Evolutionary conservation across 2,113 vertebrate species (phyloP).

Genomic region (Tauraco erythrolophus): DNA sequence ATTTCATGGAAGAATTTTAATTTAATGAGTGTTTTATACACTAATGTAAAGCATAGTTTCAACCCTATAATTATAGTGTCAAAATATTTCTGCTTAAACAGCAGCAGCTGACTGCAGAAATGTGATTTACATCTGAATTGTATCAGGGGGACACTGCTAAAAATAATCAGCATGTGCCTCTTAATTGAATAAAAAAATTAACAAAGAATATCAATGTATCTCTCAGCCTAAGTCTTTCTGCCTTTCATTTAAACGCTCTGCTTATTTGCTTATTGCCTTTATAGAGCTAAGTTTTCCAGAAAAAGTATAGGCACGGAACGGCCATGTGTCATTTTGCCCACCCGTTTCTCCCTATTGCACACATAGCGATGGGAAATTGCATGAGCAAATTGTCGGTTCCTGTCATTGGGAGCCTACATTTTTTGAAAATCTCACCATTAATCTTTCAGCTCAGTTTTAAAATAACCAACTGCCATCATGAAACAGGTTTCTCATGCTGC

Average conservation of each 20-base stretch:
- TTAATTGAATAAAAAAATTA: slow-evolving; percentile 73
- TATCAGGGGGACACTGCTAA: slow-evolving; percentile 73
- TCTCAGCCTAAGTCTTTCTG: slow-evolving; percentile 13
- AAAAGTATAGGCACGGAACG: neutral
- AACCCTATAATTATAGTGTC: slow-evolving; percentile 93
- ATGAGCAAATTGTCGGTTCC: slow-evolving; percentile 67
- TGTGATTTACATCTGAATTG: slow-evolving; percentile 83
- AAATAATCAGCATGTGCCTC: slow-evolving; percentile 65
- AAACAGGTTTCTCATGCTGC: slow-evolving; percentile 63
- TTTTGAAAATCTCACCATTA: slow-evolving; percentile 65
- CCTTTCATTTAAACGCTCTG: slow-evolving; percentile 16
- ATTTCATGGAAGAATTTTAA: slow-evolving; percentile 97
- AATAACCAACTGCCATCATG: slow-evolving; percentile 63
- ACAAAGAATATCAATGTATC: slow-evolving; percentile 40
- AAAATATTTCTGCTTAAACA: slow-evolving; percentile 90
- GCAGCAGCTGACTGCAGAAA: slow-evolving; percentile 82
- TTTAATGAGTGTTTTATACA: slow-evolving; percentile 93
- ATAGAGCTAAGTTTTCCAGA: slow-evolving; percentile 47
- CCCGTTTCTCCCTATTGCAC: slow-evolving; percentile 35
- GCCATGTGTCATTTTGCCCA: slow-evolving; percentile 28
- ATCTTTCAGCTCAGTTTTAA: slow-evolving; percentile 66
- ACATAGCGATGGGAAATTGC: slow-evolving; percentile 60
- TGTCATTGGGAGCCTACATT: slow-evolving; percentile 49
- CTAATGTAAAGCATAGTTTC: slow-evolving; percentile 90
- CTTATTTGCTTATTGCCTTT: slow-evolving; percentile 33